Evolutionary conservation across 2,113 vertebrate species (phyloP), one percentile per base, ranked within the genome.

Genomic region (Athene noctua): DNA sequence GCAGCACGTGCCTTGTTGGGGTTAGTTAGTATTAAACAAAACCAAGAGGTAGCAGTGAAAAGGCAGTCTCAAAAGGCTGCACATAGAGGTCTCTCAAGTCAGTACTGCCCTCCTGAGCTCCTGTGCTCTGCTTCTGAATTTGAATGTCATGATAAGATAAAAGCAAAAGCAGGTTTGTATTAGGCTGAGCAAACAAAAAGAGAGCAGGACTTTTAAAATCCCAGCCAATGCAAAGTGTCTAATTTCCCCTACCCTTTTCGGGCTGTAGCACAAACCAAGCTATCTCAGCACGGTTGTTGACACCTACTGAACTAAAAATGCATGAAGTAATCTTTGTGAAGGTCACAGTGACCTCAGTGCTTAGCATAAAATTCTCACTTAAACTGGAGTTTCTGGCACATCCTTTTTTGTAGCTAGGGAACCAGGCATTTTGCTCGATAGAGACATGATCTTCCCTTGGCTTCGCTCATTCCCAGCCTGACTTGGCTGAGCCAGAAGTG

Each of bases 371-470:
- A 74, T 83, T 96, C 78, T 92, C 95, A 62, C 86, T 81, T 83
- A 80, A 85, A 40, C 91, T 90, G 91, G 30, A 62, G 32, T 88
- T 97, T 80, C 95, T 97, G 96, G 94, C 89, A 94, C 71, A 58
- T 94, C 84, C 87, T 51, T 82, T 71, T 88, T 80, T 94, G 97
- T 96, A 97, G 67, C 96, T 96, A 96, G 94, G 97, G 94, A 94
- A 87, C 84, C 32, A 87, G 54, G 84, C 81, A 85, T 91, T 97
- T 90, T 80, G 58, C 91, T 95, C 1, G 32, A 94, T 77, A 92
- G 78, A 97, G 96, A 72, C 95, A 95, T 67, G 87, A 91, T 97
- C 95, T 90, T 92, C 62, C 10, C 0, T 83, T 77, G 91, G 94
- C 90, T 89, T 97, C 91, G 92, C 87, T 96, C 93, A 88, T 91